Conservation (phyloP, 2,888 invertebrate genomes). For the Chloroclystis v-ata region DNA sequence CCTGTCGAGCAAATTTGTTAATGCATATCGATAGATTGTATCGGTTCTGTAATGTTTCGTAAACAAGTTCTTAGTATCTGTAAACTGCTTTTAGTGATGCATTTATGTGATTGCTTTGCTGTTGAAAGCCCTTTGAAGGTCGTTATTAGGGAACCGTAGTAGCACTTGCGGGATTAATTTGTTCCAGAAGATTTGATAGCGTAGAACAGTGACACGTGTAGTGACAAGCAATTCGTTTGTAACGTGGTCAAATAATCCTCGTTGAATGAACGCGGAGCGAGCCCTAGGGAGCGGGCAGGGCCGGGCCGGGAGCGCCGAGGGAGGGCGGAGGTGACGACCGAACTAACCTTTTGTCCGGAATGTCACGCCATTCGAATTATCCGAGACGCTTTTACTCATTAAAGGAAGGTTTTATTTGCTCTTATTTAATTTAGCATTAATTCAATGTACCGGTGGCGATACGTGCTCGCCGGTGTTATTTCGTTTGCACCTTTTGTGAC, state of each 20-base stretch:
- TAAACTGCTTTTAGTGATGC: neutral
- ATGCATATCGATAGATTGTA: conserved; percentile 11
- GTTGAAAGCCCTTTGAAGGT: neutral
- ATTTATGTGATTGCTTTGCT: neutral
- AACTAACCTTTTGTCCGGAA: conserved; percentile 53
- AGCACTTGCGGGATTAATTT: neutral
- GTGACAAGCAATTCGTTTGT: conserved; percentile 28
- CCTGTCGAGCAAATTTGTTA: conserved; percentile 24
- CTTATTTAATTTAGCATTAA: conserved; percentile 78
- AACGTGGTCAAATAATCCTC: conserved; percentile 53
- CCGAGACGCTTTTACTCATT: conserved; percentile 67
- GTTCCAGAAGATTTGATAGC: conserved; percentile 2
- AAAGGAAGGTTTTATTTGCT: conserved; percentile 73
- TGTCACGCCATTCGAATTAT: conserved; percentile 64
- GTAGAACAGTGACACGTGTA: conserved; percentile 8
- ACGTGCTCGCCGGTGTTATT: conserved; percentile 62
- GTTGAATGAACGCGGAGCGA: conserved; percentile 42
- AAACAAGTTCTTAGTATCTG: conserved; percentile 3
- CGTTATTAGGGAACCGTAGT: neutral
- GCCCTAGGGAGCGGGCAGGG: conserved; percentile 38
- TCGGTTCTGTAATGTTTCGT: conserved; percentile 1
- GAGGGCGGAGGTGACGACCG: conserved; percentile 31
- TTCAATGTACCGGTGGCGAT: conserved; percentile 73
- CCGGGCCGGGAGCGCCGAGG: conserved; percentile 16
- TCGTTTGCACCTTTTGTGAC: conserved; percentile 75